These are phyloP conservation scores for Trigoniulus corallinus DNA, from an alignment of 1,140 invertebrate species.

Conservation along the genomic window DNA sequence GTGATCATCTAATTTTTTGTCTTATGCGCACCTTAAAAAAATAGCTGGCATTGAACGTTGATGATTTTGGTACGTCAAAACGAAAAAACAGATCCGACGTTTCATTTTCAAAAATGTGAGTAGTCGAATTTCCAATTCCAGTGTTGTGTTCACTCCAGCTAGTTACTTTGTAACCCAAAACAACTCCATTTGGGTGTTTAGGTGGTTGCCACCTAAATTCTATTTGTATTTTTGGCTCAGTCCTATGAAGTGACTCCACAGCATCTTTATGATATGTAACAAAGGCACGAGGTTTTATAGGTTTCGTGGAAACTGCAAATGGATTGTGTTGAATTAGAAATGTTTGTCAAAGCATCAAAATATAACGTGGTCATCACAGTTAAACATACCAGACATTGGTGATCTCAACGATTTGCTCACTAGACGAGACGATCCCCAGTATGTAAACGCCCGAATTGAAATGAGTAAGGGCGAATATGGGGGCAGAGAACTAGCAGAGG, in stretches of 20 bases:
- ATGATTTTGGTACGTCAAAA: too few species aligned
- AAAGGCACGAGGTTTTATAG: constrained; percentile 47
- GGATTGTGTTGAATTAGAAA: too few species aligned
- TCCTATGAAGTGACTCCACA: constrained; percentile 16
- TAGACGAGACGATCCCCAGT: constrained; percentile 54
- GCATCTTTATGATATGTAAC: constrained; percentile 37
- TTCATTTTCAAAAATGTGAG: too few species aligned
- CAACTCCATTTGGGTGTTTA: constrained; percentile 46
- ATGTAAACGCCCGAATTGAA: constrained; percentile 57
- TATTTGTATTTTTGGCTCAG: constrained; percentile 22
- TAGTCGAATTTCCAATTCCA: too few species aligned
- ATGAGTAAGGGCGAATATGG: constrained; percentile 51
- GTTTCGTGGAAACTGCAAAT: constrained; percentile 51
- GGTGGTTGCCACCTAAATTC: constrained; percentile 58
- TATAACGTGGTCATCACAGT: neutral
- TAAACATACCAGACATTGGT: constrained; percentile 22
- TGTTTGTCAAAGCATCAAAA: too few species aligned
- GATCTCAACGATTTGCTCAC: constrained; percentile 23
- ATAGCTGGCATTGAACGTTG: too few species aligned
- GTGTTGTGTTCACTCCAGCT: too few species aligned
- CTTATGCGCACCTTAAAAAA: too few species aligned
- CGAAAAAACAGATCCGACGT: too few species aligned
- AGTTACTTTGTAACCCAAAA: constrained; percentile 49
- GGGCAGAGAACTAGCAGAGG: constrained; percentile 31
- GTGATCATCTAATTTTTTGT: too few species aligned